These are phyloP conservation scores for Aphaenogaster ashmeadi DNA, from an alignment of 1,140 invertebrate genomes.

Conservation along the genomic window DNA sequence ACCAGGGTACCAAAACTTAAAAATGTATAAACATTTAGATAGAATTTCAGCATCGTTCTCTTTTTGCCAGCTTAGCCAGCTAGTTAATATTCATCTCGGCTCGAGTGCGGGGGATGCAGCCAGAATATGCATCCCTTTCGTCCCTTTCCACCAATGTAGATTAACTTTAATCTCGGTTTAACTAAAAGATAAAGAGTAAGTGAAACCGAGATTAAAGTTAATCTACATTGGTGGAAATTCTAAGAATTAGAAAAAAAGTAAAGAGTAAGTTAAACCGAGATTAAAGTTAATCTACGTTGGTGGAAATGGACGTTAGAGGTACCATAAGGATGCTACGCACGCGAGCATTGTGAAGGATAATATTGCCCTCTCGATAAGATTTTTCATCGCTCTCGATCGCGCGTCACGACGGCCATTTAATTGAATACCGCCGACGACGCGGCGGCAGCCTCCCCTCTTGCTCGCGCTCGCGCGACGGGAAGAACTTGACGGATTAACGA, in stretches of 20 bases:
- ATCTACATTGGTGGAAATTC: too few relatives aligned
- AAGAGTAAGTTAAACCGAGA: too few relatives aligned
- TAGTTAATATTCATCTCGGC: neutral
- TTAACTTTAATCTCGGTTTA: too few relatives aligned
- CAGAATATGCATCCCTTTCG: neutral
- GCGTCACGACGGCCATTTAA: constrained; percentile 64
- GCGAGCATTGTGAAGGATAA: constrained; percentile 17
- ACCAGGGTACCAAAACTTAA: neutral
- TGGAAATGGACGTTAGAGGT: too few relatives aligned
- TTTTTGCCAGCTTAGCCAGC: neutral
- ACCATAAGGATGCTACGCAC: too few relatives aligned
- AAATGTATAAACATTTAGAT: neutral
- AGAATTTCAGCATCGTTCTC: neutral
- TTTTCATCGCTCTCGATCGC: constrained; percentile 61
- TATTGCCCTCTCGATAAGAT: constrained; percentile 30
- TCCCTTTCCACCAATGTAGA: too few relatives aligned
- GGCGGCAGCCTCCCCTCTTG: neutral
- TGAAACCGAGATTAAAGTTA: too few relatives aligned
- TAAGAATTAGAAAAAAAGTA: too few relatives aligned
- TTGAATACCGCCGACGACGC: constrained; percentile 39
- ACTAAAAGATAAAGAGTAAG: too few relatives aligned
- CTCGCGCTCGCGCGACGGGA: constrained; percentile 49
- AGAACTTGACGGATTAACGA: constrained; percentile 71
- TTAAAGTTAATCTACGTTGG: too few relatives aligned
- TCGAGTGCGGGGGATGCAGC: too few relatives aligned